These are phyloP conservation scores for Hemibagrus guttatus DNA, from an alignment of 2,797 vertebrate genomes.

Conservation along the genomic window DNA sequence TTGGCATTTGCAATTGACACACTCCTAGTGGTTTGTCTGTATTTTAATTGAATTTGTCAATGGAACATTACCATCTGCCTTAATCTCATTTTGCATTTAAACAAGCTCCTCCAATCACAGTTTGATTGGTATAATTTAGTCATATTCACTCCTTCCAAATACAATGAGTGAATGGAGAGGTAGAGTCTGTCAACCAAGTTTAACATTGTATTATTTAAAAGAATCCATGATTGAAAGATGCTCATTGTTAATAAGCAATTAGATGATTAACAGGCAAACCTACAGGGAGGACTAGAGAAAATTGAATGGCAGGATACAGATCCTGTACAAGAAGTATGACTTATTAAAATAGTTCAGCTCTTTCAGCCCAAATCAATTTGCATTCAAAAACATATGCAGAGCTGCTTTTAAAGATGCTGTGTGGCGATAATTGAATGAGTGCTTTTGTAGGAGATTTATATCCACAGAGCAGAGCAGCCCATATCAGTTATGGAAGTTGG, in stretches of 20 bases:
- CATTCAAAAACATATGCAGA: conserved; percentile 43
- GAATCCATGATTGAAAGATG: neutral
- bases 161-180: neutral
- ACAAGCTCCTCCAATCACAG: conserved; percentile 15
- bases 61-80: conserved; percentile 14
- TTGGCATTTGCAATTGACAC: conserved; percentile 37
- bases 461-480: neutral
- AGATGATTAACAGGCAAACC: conserved; percentile 28
- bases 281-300: neutral
- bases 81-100: conserved; percentile 12
- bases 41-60: conserved; percentile 41
- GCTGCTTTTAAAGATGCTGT: conserved; percentile 36
- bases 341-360: conserved; percentile 45
- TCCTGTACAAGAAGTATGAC: conserved; percentile 52
- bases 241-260: conserved; percentile 6
- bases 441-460: conserved; percentile 50
- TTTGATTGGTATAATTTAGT: conserved; percentile 13
- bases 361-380: conserved; percentile 47
- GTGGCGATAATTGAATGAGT: conserved; percentile 28
- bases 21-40: conserved; percentile 7
- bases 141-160: neutral
- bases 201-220: conserved; percentile 18
- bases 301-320: neutral
- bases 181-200: neutral
- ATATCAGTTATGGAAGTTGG: conserved; percentile 36